Evolutionary conservation across 2,888 invertebrate genomes (phyloP).

Genomic region (Tachina lurida): DNA sequence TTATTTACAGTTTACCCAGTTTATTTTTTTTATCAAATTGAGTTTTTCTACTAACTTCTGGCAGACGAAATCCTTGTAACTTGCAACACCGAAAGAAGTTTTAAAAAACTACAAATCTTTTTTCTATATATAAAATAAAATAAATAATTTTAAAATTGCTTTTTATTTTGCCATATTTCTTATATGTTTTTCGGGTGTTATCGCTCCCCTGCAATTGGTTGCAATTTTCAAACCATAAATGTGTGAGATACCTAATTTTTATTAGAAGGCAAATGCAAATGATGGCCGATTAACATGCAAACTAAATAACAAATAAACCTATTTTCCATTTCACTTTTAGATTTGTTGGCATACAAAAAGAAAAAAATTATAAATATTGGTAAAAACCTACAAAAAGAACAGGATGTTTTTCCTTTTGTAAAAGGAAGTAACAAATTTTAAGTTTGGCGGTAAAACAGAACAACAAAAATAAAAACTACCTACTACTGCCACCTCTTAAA

Average conservation of each 20-base stretch:
- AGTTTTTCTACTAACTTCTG: slow-evolving; percentile 2
- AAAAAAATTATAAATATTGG: slow-evolving; percentile 12
- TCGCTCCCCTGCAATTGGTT: slow-evolving; percentile 77
- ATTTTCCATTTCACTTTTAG: slow-evolving; percentile 10
- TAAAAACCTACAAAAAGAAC: slow-evolving; percentile 12
- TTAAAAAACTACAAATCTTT: not conserved
- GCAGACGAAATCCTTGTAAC: slow-evolving; percentile 19
- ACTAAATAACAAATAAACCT: slow-evolving; percentile 30
- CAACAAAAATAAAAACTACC: slow-evolving; percentile 35
- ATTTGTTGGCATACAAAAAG: slow-evolving; percentile 4
- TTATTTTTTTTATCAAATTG: not conserved
- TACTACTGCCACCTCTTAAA: slow-evolving; percentile 19
- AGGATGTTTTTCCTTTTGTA: slow-evolving; percentile 47
- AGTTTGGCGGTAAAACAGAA: slow-evolving; percentile 58
- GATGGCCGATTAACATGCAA: slow-evolving; percentile 71
- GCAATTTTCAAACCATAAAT: slow-evolving; percentile 74
- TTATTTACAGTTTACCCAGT: not conserved
- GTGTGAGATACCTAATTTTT: slow-evolving; percentile 65
- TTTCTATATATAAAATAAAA: not conserved
- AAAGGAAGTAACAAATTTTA: slow-evolving; percentile 65
- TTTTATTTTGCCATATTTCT: not conserved
- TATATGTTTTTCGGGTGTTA: not conserved
- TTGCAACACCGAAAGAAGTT: not conserved
- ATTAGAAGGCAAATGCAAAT: slow-evolving; percentile 53
- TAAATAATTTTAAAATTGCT: not conserved